phyloP scores from a whole-genome alignment of 2,797 vertebrate genomes.

The Eutrigla gurnardus region DNA sequence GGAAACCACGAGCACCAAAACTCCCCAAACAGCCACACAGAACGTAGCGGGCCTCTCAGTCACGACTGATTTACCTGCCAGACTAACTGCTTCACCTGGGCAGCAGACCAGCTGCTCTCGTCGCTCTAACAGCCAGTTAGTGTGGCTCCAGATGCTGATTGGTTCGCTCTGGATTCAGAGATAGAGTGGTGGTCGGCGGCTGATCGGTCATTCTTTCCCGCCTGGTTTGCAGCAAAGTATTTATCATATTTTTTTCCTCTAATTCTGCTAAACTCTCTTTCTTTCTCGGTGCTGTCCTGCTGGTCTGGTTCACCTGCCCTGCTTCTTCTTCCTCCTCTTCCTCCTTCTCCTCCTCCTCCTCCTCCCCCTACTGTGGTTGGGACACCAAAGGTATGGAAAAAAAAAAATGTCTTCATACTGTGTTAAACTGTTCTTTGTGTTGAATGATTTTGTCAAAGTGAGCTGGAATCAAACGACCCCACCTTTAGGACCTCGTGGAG shows the following conservation, averaged over 20 bases:
- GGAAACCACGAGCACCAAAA: constrained; percentile 1
- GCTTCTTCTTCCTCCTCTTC: background rate
- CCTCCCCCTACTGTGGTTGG: background rate
- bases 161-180: background rate
- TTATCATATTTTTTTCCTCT: background rate
- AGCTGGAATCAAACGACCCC: no score
- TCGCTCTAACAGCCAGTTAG: background rate
- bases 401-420: background rate
- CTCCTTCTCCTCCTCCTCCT: constrained; percentile 6
- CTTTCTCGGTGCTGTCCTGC: background rate
- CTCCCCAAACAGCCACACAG: constrained; percentile 5
- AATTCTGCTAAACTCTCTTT: background rate
- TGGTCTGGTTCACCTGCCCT: background rate
- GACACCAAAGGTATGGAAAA: constrained; percentile 41
- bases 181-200: constrained; percentile 9
- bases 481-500: no score
- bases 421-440: background rate
- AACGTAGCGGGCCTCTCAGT: background rate
- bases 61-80: constrained; percentile 34
- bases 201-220: background rate
- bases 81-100: constrained; percentile 25
- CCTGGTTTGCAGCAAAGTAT: background rate
- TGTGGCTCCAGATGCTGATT: constrained; percentile 18
- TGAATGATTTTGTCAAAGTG: background rate
- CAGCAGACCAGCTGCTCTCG: constrained; percentile 11